Evolutionary conservation across 2,797 vertebrate species (phyloP), one percentile per base, ranked within the genome.

Genomic region (Aythya fuligula): DNA sequence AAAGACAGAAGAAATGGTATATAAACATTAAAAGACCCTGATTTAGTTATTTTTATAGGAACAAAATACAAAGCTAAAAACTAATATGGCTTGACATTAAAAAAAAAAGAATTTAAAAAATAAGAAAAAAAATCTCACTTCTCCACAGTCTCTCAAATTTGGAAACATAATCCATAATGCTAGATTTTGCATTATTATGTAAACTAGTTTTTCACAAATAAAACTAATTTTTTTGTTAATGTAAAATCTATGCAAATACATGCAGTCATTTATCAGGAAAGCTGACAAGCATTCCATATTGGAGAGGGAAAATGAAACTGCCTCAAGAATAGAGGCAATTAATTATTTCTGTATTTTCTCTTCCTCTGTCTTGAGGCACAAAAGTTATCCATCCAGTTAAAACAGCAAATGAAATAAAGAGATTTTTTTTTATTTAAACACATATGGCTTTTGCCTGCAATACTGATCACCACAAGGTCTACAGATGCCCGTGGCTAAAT

Each of bases 241-340:
- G 98, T 98, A 98, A 99, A 99, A 99, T 98, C 98, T 98, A 99
- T 99, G 99, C 98, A 99, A 99, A 99, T 99, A 97, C 97, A 99
- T 98, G 98, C 98, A 98, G 98, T 98, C 98, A 99, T 99, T 99
- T 98, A 99, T 99, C 99, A 99, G 97, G 86, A 96, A 98, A 98
- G 98, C 98, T 99, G 99, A 99, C 99, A 99, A 98, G 98, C 98
- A 98, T 98, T 98, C 98, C 98, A 98, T 99, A 99, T 98, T 99
- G 98, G 98, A 98, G 98, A 98, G 98, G 98, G 97, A 98, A 98
- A 98, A 98, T 97, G 98, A 98, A 98, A 98, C 98, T 96, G 98
- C 98, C 98, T 98, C 98, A 98, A 98, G 98, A 98, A 98, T 98
- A 98, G 97, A 98, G 98, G 98, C 98, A 99, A 99, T 99, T 99